Conservation (phyloP, 2,113 vertebrate species). For the Antidorcas marsupialis region DNA sequence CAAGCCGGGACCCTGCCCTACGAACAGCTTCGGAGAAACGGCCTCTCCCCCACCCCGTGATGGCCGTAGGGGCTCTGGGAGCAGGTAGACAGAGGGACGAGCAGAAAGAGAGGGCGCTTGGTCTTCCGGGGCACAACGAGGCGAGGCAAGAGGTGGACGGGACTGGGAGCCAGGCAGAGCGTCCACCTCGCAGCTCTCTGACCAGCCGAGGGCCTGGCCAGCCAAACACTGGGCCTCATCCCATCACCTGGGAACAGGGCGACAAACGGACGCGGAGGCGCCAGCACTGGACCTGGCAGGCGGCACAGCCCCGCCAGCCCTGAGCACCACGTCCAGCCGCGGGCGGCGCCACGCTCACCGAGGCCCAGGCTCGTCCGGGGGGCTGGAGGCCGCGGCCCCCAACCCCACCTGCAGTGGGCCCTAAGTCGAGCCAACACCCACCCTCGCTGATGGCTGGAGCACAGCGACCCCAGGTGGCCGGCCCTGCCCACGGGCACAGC, state of each 20-base stretch:
- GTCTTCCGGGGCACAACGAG: fast-evolving
- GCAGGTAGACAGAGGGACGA: neutral
- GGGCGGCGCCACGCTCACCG: fast-evolving
- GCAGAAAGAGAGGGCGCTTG: fast-evolving
- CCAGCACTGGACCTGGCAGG: fast-evolving
- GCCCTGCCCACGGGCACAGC: neutral
- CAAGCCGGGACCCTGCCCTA: no score
- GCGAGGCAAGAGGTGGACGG: fast-evolving
- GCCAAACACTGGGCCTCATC: neutral
- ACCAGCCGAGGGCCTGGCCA: neutral
- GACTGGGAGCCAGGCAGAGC: neutral
- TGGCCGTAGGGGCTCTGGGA: fast-evolving
- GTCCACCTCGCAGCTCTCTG: neutral
- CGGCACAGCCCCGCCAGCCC: fast-evolving
- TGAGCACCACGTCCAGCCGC: fast-evolving
- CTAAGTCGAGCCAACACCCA: neutral
- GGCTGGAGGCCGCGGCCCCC: fast-evolving
- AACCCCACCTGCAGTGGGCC: fast-evolving
- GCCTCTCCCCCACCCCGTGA: fast-evolving
- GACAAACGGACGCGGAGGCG: fast-evolving
- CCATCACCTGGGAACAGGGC: fast-evolving
- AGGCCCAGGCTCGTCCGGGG: fast-evolving
- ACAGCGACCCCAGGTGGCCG: slow-evolving; percentile 84
- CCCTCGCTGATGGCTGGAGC: slow-evolving; percentile 64
- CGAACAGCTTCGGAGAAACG: neutral